Conservation (phyloP, 2,888 invertebrate genomes). For the Chalcosyrphus nemorum region DNA sequence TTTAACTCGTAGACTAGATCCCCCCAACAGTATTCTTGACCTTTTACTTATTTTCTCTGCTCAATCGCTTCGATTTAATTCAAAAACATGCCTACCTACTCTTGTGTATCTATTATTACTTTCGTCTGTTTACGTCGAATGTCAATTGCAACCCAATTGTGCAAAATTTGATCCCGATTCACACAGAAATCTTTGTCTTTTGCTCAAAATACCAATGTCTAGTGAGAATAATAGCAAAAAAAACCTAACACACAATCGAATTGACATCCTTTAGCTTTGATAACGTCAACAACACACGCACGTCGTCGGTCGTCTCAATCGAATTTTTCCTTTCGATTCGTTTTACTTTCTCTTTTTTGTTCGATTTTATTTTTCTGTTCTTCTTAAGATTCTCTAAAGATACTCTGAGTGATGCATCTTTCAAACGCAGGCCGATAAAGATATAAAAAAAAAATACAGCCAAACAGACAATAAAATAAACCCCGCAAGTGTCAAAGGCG, state of each 20-base stretch:
- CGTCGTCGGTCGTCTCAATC: slow-evolving; percentile 36
- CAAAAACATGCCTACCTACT: too few relatives aligned
- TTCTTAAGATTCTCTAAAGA: not conserved
- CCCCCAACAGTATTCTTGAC: too few relatives aligned
- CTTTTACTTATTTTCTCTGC: too few relatives aligned
- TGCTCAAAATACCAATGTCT: not conserved
- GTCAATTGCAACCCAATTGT: slow-evolving; percentile 58
- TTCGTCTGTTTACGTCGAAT: slow-evolving; percentile 21
- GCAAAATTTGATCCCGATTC: slow-evolving; percentile 34
- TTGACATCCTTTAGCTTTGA: slow-evolving; percentile 62
- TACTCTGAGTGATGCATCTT: slow-evolving; percentile 9
- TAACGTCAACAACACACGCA: slow-evolving; percentile 60
- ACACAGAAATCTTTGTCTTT: not conserved
- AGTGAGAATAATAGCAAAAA: not conserved
- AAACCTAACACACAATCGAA: slow-evolving; percentile 10
- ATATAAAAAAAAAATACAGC: slow-evolving; percentile 18
- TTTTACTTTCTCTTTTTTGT: slow-evolving; percentile 10
- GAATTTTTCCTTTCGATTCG: slow-evolving; percentile 3
- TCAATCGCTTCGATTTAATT: too few relatives aligned
- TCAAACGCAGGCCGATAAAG: too few relatives aligned
- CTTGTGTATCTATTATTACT: slow-evolving; percentile 6
- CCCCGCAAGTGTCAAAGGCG: slow-evolving; percentile 56
- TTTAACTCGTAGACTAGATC: too few relatives aligned
- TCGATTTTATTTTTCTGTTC: not conserved
- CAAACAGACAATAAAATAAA: not conserved